Conservation (phyloP, 2,888 invertebrate species). For the Drosophila histrio region DNA sequence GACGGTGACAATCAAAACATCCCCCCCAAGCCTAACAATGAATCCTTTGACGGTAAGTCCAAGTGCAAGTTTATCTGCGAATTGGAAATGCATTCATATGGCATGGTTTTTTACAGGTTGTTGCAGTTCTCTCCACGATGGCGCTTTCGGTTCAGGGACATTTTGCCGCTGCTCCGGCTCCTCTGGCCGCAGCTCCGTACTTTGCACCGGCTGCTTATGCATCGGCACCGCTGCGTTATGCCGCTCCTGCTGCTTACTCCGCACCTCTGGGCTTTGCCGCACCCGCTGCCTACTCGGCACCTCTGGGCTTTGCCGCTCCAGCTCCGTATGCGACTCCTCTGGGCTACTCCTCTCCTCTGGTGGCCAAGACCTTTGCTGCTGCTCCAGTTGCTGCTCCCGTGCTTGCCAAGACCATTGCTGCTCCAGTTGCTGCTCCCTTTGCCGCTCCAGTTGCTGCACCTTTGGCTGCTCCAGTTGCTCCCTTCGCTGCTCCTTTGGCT, state of each 20-base stretch:
- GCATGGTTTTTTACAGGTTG: slow-evolving; percentile 63
- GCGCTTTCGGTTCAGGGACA: slow-evolving; percentile 82
- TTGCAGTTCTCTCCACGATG: slow-evolving; percentile 83
- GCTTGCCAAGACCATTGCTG: slow-evolving; percentile 12
- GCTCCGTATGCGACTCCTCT: slow-evolving; percentile 37
- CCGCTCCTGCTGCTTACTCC: slow-evolving; percentile 44
- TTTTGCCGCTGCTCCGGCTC: slow-evolving; percentile 65
- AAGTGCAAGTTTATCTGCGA: neutral
- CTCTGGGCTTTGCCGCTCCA: slow-evolving; percentile 52
- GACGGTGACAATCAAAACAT: slow-evolving; percentile 82
- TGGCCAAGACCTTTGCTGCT: slow-evolving; percentile 50
- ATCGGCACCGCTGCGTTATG: slow-evolving; percentile 35
- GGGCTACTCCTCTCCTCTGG: slow-evolving; percentile 46
- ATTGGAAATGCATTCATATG: neutral
- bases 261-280: slow-evolving; percentile 48
- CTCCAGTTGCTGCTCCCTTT: slow-evolving; percentile 37
- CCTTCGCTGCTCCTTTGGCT: slow-evolving; percentile 32
- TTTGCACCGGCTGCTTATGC: slow-evolving; percentile 45
- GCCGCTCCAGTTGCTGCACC: slow-evolving; percentile 40
- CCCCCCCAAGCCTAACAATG: slow-evolving; percentile 83
- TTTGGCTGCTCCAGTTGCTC: slow-evolving; percentile 42
- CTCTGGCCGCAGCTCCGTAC: slow-evolving; percentile 47
- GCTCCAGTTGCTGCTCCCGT: slow-evolving; percentile 46
- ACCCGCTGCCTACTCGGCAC: slow-evolving; percentile 42
- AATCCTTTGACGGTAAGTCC: slow-evolving; percentile 84